Conservation (phyloP, 2,888 invertebrate genomes). For the Dicyrtomina minuta region DNA sequence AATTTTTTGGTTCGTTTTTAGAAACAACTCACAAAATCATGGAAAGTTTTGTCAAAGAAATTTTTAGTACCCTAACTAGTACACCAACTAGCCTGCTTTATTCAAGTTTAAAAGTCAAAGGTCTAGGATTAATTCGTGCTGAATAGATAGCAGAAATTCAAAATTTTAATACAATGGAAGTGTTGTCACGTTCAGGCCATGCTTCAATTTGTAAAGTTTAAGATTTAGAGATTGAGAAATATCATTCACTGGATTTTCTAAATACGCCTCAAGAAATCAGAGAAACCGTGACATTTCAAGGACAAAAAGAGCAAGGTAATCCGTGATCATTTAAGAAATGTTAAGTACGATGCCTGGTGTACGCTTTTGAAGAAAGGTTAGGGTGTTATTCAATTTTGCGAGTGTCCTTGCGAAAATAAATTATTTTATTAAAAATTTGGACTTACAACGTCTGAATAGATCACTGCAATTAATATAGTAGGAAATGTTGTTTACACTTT, state of each 20-base stretch:
- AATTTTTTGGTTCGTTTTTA: not conserved
- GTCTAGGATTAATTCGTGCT: not conserved
- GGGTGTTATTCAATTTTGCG: not conserved
- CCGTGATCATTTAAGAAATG: not conserved
- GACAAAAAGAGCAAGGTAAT: no score
- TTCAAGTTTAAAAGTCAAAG: slow-evolving; percentile 3
- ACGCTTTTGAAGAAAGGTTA: no score
- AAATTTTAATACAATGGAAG: not conserved
- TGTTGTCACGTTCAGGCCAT: not conserved
- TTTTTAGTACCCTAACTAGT: not conserved
- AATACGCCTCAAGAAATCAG: no score
- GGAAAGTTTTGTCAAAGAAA: not conserved
- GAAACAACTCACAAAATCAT: not conserved
- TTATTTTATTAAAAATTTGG: no score
- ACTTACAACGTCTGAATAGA: no score
- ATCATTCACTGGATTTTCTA: no score
- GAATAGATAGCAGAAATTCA: slow-evolving; percentile 5
- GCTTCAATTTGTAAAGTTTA: not conserved
- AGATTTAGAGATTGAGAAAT: not conserved
- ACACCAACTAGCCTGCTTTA: slow-evolving; percentile 7
- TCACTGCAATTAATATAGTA: no score
- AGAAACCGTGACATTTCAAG: no score
- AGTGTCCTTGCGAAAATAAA: not conserved
- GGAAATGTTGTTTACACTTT: no score
- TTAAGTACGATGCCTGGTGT: not conserved